These are phyloP conservation scores for Paragorgia papillata DNA, from an alignment of 92 coral and sea anemone species.

Conservation along the genomic window DNA sequence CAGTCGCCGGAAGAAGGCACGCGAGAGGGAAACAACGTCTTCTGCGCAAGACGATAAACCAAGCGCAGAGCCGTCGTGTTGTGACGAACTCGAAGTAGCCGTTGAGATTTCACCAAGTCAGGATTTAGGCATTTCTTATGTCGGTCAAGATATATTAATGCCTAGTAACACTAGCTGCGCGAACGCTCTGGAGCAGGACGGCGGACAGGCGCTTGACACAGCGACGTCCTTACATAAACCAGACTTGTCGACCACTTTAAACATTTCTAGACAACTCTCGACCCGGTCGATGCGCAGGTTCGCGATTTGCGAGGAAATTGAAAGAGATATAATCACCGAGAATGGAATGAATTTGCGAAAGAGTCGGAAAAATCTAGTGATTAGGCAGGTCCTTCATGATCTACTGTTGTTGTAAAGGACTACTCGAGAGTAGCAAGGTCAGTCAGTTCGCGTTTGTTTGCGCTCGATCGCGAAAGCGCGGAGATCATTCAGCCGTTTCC, in stretches of 20 bases:
- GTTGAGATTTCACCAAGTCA: conserved; percentile 17
- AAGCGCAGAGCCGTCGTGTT: background rate
- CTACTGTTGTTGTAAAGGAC: conserved; percentile 24
- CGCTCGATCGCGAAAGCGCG: background rate
- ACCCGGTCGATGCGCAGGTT: background rate
- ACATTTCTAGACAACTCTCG: background rate
- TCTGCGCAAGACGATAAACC: background rate
- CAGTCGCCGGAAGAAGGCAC: conserved; percentile 15
- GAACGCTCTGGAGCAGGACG: background rate
- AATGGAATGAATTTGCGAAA: conserved; percentile 37
- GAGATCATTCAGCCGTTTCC: too few relatives aligned
- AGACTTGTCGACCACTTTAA: background rate
- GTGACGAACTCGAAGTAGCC: conserved; percentile 15
- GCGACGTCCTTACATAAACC: background rate
- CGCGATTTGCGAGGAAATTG: conserved; percentile 40
- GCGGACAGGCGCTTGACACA: background rate
- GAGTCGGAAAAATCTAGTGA: conserved; percentile 35
- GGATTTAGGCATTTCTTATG: background rate
- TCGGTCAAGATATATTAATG: conserved; percentile 9
- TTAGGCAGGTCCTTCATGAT: conserved; percentile 42
- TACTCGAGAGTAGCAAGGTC: background rate
- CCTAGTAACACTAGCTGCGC: background rate
- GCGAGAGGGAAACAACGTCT: conserved; percentile 11
- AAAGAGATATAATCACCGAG: conserved; percentile 22
- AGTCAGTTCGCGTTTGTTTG: background rate